Evolutionary conservation across 2,113 vertebrate genomes (phyloP).

Genomic region (Strix aluco): DNA sequence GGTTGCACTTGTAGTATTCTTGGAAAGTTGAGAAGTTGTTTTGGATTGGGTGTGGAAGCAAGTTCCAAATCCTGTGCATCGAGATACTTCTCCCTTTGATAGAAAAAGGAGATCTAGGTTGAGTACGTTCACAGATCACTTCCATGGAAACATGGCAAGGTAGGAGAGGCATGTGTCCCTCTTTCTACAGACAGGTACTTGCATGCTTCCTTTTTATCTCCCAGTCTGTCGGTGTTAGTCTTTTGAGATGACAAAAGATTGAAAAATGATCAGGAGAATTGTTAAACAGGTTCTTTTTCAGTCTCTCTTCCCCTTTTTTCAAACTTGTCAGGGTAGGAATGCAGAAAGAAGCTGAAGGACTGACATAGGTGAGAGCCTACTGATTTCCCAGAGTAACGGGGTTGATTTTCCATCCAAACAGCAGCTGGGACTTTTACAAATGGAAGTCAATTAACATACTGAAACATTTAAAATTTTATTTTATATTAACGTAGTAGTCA

Average conservation of each 20-base stretch:
- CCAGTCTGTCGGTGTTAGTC: background rate
- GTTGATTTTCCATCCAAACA: background rate
- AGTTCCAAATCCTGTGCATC: slow-evolving; percentile 32
- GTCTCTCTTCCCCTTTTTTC: background rate
- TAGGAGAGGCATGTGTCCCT: slow-evolving; percentile 13
- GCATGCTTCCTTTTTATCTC: slow-evolving; percentile 61
- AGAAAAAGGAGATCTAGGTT: slow-evolving; percentile 5
- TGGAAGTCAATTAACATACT: slow-evolving; percentile 26
- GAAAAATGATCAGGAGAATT: slow-evolving; percentile 7
- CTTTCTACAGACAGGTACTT: slow-evolving; percentile 5
- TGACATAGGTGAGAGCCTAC: slow-evolving; percentile 6
- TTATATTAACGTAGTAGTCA: background rate
- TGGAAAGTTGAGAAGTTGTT: slow-evolving; percentile 23
- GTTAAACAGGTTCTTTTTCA: slow-evolving; percentile 28
- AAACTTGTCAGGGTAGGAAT: background rate
- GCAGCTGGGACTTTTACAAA: slow-evolving; percentile 24
- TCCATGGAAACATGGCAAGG: slow-evolving; percentile 61
- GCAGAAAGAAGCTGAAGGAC: slow-evolving; percentile 7
- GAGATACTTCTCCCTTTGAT: background rate
- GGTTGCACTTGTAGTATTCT: background rate
- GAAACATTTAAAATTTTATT: background rate
- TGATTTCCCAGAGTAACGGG: background rate
- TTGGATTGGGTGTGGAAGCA: slow-evolving; percentile 34
- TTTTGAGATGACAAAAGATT: slow-evolving; percentile 19
- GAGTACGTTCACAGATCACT: slow-evolving; percentile 47